phyloP scores from a whole-genome alignment of 2,113 vertebrate genomes.

The Eurystomus gularis region DNA sequence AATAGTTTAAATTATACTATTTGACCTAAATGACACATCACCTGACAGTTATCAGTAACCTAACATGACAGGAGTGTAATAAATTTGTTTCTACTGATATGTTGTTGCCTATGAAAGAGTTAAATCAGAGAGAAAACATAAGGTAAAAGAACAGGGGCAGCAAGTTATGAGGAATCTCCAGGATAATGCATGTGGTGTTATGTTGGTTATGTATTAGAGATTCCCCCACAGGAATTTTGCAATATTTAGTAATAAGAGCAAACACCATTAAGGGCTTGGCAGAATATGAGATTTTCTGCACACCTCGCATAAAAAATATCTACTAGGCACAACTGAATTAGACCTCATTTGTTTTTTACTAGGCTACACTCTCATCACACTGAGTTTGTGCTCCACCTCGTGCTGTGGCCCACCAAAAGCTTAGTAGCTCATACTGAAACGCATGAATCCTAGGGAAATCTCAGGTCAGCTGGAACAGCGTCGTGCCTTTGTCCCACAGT shows the following conservation, averaged over 20 bases:
- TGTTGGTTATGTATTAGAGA: neutral
- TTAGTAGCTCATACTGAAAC: neutral
- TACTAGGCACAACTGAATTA: neutral
- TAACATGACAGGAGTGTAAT: neutral
- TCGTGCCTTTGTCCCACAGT: neutral
- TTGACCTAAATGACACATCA: neutral
- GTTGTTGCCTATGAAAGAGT: neutral
- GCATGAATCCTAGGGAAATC: neutral
- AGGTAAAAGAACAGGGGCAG: neutral
- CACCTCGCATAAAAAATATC: neutral
- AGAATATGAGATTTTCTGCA: conserved; percentile 18
- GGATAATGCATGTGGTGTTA: neutral
- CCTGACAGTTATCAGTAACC: neutral
- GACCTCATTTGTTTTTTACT: neutral
- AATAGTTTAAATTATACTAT: neutral
- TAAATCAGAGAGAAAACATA: neutral
- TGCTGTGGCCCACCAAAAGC: neutral
- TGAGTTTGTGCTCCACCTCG: neutral
- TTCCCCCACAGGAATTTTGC: neutral
- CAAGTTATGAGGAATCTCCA: neutral
- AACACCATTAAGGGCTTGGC: neutral
- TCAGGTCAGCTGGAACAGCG: neutral
- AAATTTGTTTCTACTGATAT: neutral
- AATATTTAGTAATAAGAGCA: neutral
- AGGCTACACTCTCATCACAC: neutral